These are phyloP conservation scores for Stichopus horrens DNA, from an alignment of 53 echinoderm and acorn worm species.

Conservation along the genomic window DNA sequence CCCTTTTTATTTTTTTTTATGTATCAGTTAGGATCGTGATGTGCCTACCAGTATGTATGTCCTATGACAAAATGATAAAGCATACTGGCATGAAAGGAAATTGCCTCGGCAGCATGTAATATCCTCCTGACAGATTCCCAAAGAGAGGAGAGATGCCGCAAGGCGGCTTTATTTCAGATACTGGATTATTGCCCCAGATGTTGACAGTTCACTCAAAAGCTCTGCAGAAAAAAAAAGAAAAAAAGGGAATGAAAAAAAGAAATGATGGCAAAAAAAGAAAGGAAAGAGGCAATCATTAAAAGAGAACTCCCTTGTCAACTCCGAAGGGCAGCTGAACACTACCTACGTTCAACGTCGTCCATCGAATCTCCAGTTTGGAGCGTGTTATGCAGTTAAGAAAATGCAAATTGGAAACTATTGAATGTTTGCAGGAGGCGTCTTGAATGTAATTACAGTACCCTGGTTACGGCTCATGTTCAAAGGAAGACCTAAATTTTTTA, in stretches of 20 bases:
- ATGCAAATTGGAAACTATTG: constrained; percentile 40
- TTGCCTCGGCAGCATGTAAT: constrained; percentile 28
- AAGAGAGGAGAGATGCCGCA: constrained; percentile 12
- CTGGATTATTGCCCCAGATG: constrained; percentile 44
- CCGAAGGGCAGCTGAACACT: constrained; percentile 24
- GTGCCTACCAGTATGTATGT: not conserved
- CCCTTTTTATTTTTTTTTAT: no score
- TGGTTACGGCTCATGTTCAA: constrained; percentile 23
- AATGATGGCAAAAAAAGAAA: not conserved
- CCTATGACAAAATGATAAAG: not conserved
- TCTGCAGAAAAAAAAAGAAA: constrained; percentile 3
- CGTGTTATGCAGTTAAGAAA: constrained; percentile 13
- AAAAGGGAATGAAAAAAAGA: constrained; percentile 4
- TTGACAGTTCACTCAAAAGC: constrained; percentile 44
- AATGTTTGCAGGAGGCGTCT: constrained; percentile 38
- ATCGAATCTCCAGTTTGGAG: constrained; percentile 6
- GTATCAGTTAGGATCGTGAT: not conserved
- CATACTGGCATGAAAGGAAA: not conserved
- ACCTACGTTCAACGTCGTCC: not conserved
- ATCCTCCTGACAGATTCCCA: constrained; percentile 23
- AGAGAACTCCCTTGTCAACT: constrained; percentile 31
- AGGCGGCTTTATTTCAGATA: constrained; percentile 24
- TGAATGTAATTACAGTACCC: constrained; percentile 41
- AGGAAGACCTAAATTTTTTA: constrained; percentile 22
- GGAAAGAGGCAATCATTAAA: constrained; percentile 9